Evolutionary conservation across 2,888 invertebrate species (phyloP).

Genomic region (Andricus curvator): DNA sequence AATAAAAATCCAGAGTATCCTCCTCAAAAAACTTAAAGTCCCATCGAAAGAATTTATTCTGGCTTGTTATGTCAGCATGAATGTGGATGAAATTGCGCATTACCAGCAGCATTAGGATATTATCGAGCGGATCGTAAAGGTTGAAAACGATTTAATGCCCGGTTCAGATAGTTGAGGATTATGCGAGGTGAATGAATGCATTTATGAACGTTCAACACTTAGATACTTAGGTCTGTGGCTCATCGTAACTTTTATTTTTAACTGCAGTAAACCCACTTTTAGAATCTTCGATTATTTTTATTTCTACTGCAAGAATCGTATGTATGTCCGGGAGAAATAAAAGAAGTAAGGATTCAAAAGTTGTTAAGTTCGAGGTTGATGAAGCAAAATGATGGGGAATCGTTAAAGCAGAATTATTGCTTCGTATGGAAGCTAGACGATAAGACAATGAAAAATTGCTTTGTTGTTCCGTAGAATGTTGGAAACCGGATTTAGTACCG

Average conservation of each 20-base stretch:
- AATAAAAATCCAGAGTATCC: not conserved
- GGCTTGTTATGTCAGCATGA: constrained; percentile 8
- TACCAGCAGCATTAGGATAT: constrained; percentile 26
- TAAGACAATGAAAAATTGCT: not conserved
- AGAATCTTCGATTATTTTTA: constrained; percentile 13
- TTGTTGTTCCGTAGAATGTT: not conserved
- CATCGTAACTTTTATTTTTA: constrained; percentile 33
- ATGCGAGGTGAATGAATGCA: constrained; percentile 35
- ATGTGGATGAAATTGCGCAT: constrained; percentile 17
- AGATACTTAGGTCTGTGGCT: constrained; percentile 11
- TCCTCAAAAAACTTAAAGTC: not conserved
- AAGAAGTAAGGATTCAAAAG: not conserved
- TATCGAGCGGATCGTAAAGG: constrained; percentile 27
- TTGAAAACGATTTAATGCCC: constrained; percentile 28
- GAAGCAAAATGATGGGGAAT: not conserved
- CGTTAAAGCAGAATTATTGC: constrained; percentile 22
- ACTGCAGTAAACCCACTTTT: constrained; percentile 9
- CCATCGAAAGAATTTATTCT: not conserved
- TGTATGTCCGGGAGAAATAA: constrained; percentile 12
- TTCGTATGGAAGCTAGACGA: not conserved
- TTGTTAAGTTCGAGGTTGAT: not conserved
- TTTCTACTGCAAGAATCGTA: not conserved
- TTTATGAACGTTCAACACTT: constrained; percentile 5
- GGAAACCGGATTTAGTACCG: not conserved
- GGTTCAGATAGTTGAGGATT: constrained; percentile 20